These are phyloP conservation scores for Euzetes globulus DNA, from an alignment of 2,888 invertebrate genomes.

Conservation along the genomic window DNA sequence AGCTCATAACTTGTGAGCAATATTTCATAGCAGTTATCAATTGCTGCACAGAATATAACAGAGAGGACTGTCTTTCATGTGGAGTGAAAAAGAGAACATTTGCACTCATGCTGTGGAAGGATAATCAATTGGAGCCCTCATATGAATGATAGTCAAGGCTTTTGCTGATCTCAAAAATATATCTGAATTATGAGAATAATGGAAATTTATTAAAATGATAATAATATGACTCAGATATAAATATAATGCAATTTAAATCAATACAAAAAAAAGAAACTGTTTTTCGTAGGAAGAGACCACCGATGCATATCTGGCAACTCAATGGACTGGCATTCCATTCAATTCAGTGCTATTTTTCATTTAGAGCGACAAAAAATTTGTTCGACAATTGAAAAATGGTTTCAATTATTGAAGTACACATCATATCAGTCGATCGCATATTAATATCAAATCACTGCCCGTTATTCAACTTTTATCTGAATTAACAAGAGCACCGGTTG, in stretches of 20 bases:
- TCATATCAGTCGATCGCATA: too few species aligned
- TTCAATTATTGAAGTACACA: too few species aligned
- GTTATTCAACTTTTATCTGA: too few species aligned
- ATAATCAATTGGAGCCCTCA: conserved; percentile 13
- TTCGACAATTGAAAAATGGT: too few species aligned
- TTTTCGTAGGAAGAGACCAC: not conserved
- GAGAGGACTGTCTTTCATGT: not conserved
- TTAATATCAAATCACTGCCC: too few species aligned
- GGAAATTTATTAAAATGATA: not conserved
- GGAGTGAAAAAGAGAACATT: not conserved
- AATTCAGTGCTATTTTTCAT: not conserved
- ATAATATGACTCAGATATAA: not conserved
- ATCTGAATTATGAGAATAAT: not conserved
- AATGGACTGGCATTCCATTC: not conserved
- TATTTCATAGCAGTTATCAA: conserved; percentile 17
- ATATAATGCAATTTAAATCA: not conserved
- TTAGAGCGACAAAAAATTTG: too few species aligned
- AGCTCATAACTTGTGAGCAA: not conserved
- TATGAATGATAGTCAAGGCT: conserved; percentile 13
- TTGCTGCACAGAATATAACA: not conserved
- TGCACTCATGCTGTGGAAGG: conserved; percentile 5
- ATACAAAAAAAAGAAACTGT: not conserved
- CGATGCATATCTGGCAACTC: not conserved
- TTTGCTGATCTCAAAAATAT: not conserved
- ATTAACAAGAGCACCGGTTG: too few species aligned